Evolutionary conservation across 2,113 vertebrate species (phyloP), one percentile per base, ranked within the genome.

Genomic region (Todiramphus saurophagus): DNA sequence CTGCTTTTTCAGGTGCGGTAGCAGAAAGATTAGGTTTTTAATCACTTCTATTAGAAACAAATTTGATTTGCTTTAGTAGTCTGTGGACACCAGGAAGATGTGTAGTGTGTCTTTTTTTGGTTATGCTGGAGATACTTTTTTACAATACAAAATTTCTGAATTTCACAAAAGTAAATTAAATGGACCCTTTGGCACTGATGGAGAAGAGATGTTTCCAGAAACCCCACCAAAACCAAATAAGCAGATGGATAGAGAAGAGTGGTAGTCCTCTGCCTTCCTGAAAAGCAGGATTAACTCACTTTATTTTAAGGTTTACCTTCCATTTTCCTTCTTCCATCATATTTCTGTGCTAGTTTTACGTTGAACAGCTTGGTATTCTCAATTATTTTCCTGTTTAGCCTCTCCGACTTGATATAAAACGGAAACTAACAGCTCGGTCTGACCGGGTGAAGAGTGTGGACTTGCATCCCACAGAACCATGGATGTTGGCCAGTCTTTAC

Each of bases 401-500:
- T 98, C 98, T 99, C 93, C 98, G 99, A 97, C 98, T 99, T 78
- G 99, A 99, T 95, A 99, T 99, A 89, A 99, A 99, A 97, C 98
- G 99, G 93, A 99, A 98, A 90, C 98, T 99, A 90, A 99, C 99
- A 1, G 98, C 99, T 82, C 98, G 99, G 25, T 99, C 99, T 3
- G 99, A 99, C 97, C 98, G 99, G 18, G 99, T 99, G 63, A 99
- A 99, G 97, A 99, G 99, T 9, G 99, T 98, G 23, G 99, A 99
- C 96, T 97, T 99, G 91, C 99, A 99, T 68, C 99, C 99, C 50
- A 99, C 99, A 0, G 99, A 99, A 92, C 99, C 99, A 55, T 99
- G 99, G 99, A 99, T 99, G 99, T 91, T 99, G 97, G 98, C 99
- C 44, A 99, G 99, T 96, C 98, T 99, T n/a, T 99, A 99, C 97